Evolutionary conservation across 2,888 invertebrate species (phyloP).

Genomic region (Drosophila ezoana): DNA sequence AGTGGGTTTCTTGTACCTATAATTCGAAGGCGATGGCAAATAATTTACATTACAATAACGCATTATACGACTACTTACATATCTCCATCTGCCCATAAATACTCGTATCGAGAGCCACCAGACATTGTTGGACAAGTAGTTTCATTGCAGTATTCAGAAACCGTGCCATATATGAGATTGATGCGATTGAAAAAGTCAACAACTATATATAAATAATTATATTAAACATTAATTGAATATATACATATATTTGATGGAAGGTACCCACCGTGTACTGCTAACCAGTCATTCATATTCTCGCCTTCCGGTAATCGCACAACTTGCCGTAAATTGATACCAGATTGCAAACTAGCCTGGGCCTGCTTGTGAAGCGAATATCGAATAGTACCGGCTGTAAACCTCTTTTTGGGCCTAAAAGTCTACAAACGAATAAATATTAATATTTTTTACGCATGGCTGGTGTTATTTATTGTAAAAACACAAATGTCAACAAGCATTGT

Average conservation of each 20-base stretch:
- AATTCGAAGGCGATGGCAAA: background rate
- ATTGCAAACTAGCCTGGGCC: constrained; percentile 95
- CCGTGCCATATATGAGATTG: constrained; percentile 95
- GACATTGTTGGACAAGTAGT: constrained; percentile 95
- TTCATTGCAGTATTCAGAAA: constrained; percentile 93
- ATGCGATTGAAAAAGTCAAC: constrained; percentile 98
- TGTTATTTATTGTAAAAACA: constrained; percentile 7
- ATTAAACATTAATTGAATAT: background rate
- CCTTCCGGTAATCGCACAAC: constrained; percentile 93
- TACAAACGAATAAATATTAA: constrained; percentile 79
- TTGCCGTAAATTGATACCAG: constrained; percentile 92
- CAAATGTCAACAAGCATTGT: background rate
- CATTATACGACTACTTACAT: constrained; percentile 83
- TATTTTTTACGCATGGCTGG: background rate
- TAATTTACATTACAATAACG: background rate
- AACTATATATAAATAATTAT: constrained; percentile 86
- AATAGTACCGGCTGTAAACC: constrained; percentile 94
- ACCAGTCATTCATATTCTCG: constrained; percentile 95
- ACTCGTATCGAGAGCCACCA: constrained; percentile 95
- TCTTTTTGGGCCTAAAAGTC: constrained; percentile 96
- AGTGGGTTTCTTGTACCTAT: constrained; percentile 90
- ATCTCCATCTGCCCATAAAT: constrained; percentile 95
- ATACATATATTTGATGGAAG: background rate
- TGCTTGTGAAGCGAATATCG: constrained; percentile 94
- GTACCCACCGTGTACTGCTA: constrained; percentile 92